Evolutionary conservation across 2,888 invertebrate genomes (phyloP).

Genomic region (Drosophila tripunctata): DNA sequence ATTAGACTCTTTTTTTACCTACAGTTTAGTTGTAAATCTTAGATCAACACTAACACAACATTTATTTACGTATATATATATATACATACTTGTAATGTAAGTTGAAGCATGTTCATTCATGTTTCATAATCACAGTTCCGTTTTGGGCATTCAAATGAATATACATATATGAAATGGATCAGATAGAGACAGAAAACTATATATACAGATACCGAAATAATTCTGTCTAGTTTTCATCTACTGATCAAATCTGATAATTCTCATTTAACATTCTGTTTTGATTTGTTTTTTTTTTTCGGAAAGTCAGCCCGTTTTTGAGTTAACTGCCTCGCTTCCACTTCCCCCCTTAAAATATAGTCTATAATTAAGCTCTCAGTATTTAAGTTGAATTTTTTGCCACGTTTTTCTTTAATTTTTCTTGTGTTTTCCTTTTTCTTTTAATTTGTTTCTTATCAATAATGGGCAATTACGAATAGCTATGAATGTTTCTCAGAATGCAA

Average conservation of each 20-base stretch:
- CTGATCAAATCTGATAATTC: slow-evolving; percentile 1
- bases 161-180: too few species aligned
- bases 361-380: neutral
- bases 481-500: slow-evolving; percentile 46
- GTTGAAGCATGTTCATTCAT: slow-evolving; percentile 5
- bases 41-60: slow-evolving; percentile 7
- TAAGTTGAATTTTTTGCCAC: neutral
- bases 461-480: slow-evolving; percentile 33
- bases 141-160: slow-evolving; percentile 7
- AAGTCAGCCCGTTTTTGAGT: neutral
- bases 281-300: neutral
- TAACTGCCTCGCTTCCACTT: too few species aligned
- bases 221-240: too few species aligned
- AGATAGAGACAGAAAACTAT: too few species aligned
- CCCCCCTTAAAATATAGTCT: too few species aligned
- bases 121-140: slow-evolving; percentile 6
- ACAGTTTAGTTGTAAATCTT: slow-evolving; percentile 15
- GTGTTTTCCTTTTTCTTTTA: neutral
- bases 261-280: neutral
- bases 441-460: slow-evolving; percentile 5
- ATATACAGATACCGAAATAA: too few species aligned
- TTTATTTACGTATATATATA: slow-evolving; percentile 1
- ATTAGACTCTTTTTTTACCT: neutral
- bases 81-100: slow-evolving; percentile 6
- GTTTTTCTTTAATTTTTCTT: neutral